phyloP scores from a whole-genome alignment of 2,113 vertebrate genomes.

The Spermophilus dauricus region DNA sequence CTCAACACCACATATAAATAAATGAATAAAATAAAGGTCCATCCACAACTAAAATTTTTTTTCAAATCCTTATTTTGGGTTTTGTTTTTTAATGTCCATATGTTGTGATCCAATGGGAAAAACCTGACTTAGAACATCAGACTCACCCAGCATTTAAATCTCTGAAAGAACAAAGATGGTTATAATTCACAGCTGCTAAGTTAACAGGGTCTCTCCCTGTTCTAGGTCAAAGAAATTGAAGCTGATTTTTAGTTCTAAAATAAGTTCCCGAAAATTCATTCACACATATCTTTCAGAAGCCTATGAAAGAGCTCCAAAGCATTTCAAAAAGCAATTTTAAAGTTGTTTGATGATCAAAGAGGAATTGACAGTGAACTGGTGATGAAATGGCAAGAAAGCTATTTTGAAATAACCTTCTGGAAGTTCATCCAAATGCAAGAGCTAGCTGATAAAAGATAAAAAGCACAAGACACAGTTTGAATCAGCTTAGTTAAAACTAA shows the following conservation, averaged over 20 bases:
- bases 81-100: conserved; percentile 23
- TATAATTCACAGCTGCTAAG: neutral
- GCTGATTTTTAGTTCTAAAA: conserved; percentile 42
- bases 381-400: conserved; percentile 23
- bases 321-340: conserved; percentile 58
- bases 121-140: neutral
- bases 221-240: conserved; percentile 36
- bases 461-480: neutral
- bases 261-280: conserved; percentile 46
- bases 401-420: conserved; percentile 56
- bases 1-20: too few species aligned
- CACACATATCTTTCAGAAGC: conserved; percentile 19
- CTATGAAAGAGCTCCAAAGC: neutral
- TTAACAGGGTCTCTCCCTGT: neutral
- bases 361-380: neutral
- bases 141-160: neutral
- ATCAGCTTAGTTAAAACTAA: conserved; percentile 48
- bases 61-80: neutral
- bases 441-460: conserved; percentile 35
- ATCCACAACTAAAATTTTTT: too few species aligned
- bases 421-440: conserved; percentile 61
- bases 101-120: neutral
- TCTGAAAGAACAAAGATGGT: conserved; percentile 40
- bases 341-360: conserved; percentile 35
- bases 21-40: too few species aligned